Evolutionary conservation across 2,888 invertebrate species (phyloP), one percentile per base, ranked within the genome.

Genomic region (Melipona bicolor): DNA sequence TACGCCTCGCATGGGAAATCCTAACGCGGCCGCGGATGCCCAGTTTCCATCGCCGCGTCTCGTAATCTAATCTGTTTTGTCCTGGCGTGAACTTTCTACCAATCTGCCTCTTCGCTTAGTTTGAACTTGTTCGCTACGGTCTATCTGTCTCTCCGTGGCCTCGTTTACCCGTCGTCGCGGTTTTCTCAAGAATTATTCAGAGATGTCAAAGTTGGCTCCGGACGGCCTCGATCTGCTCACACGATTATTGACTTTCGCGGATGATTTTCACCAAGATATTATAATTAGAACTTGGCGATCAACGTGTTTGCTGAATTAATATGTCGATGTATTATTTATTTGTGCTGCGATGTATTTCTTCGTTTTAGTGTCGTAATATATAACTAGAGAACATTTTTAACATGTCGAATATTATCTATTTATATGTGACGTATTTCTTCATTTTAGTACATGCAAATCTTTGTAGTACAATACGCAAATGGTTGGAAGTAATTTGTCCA

Each of bases 1-100:
- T 92, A 94, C 91, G 89, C 89, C 92, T 88, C 93, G 90, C 94
- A 92, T 92, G 94, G 94, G 93, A 94, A 93, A 94, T 94, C 91
- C 91, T 92, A 92, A 92, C 91, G 89, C 88, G 89, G 89, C 90
- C 73, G 76, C 80, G 82, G 43, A 76, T 87, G 83, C 86, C 85
- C 88, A 71, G 75, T 83, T 84, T 81, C 79, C 83, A 86, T 71
- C 52, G 50, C 76, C 32, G 71, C 52, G 65, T 52, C 81, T 68
- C 75, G 73, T 79, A 84, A 79, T 85, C 85, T 78, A 85, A 87
- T 83, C 83, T 77, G 77, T 77, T 75, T 75, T 81, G 76, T 67
- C 77, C 83, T 74, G 36, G 36, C 27, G 75, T 36, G 69, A 71
- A 79, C 70, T 77, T 74, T 81, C 83, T 81, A 81, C 77, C 65